A percentile compares a stretch with the other conserved stretches of the same genome.
phyloP scores from a whole-genome alignment of 2,113 vertebrate species.

The Cyphomyrus plagiostoma region DNA sequence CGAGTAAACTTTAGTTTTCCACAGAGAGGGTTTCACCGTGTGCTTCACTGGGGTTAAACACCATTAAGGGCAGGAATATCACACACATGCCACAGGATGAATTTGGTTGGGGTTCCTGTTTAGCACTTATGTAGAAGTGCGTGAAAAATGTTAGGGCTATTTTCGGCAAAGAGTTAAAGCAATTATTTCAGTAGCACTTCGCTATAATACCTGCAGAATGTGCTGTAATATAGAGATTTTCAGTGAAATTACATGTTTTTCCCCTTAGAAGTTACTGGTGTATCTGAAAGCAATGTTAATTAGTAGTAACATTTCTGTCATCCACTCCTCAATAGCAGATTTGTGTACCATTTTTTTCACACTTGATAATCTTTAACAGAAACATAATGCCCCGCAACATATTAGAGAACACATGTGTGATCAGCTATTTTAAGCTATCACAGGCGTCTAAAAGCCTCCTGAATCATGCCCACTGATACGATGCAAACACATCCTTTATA shows the following conservation, averaged over 20 bases:
- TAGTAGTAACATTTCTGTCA: background rate
- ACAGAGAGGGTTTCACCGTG: background rate
- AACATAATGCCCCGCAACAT: background rate
- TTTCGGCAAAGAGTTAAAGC: background rate
- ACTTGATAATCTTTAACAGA: background rate
- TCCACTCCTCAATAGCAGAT: background rate
- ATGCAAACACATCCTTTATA: background rate
- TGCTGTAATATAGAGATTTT: background rate
- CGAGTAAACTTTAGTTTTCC: background rate
- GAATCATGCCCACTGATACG: background rate
- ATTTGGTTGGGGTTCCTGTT: background rate
- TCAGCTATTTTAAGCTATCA: background rate
- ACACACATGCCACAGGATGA: background rate
- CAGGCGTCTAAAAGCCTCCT: background rate
- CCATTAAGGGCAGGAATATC: background rate
- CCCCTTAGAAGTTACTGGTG: background rate
- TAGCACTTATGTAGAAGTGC: background rate
- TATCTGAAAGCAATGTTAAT: background rate
- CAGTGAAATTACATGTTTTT: background rate
- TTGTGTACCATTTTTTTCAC: background rate
- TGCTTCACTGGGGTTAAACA: background rate
- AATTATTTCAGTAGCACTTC: background rate
- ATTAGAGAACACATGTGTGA: background rate
- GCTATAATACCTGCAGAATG: background rate
- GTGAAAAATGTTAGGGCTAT: background rate